Base-by-base conservation (phyloP, 2,888 invertebrate species). In the Dynastes hyllus region DNA sequence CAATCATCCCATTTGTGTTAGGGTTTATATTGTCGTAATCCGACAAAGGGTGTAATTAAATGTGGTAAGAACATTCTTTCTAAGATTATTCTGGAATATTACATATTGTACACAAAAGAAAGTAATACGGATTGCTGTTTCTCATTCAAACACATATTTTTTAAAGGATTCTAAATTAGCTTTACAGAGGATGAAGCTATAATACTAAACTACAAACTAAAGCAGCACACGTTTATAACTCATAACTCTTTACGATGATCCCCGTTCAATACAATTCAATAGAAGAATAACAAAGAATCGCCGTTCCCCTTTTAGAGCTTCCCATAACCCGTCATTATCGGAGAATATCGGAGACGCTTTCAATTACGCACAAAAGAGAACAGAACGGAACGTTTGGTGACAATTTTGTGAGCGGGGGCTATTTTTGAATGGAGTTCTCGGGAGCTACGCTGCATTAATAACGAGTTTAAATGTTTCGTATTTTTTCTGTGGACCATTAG, bases 401-500 rank as follows among this genome's bases (percentile, higher is more conserved):
- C 73, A 75, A 61, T 61, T 61, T 69, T 50, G 51, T 45, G 13
- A 61, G 22, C 63, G 27, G 11, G 45, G 40, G 45, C 22, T 61
- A 61, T 61, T 75, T 22, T 45, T 75, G 22, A 29, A 75, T 63
- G 13, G 45, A 75, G 37, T 3, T 58, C 16, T 8, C 29, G 70
- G n/a, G 53, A 55, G 32, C 55, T 16, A 29, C 55, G 32, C 22
- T 6, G 61, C 73, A 40, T 61, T 58, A 61, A 73, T 73, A 73
- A 61, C 50, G 40, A 45, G 58, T 75, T 75, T 50, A 63, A 61
- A 75, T 45, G 27, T 73, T 73, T 61, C 53, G 61, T 45, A 22
- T 75, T 75, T 75, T 66, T 66, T 63, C 13, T 69, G 51, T 53
- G 61, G 45, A 27, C 73, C 73, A 75, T 75, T 75, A 75, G 61